These are phyloP conservation scores for Meteorus colon DNA, from an alignment of 2,888 invertebrate genomes.

Conservation along the genomic window DNA sequence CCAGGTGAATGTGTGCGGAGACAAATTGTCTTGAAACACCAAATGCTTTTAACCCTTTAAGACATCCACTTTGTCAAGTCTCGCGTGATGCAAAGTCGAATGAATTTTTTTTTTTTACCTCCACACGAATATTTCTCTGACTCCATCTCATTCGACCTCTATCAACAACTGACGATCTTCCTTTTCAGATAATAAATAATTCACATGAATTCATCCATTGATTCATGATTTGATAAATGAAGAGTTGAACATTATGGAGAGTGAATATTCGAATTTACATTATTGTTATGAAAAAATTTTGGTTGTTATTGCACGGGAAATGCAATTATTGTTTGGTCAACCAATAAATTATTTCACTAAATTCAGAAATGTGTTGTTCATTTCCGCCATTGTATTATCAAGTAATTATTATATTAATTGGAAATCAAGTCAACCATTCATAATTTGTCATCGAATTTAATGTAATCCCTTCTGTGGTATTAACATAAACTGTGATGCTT, in stretches of 20 bases:
- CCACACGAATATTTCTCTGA: background rate
- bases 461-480: background rate
- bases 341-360: no score
- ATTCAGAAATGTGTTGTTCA: background rate
- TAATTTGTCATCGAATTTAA: background rate
- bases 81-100: conserved; percentile 25
- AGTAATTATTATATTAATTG: conserved; percentile 1
- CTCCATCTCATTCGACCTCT: background rate
- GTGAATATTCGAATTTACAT: no score
- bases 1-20: conserved; percentile 33
- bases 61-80: conserved; percentile 50
- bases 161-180: background rate
- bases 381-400: background rate
- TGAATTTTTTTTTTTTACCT: background rate
- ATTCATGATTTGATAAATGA: no score
- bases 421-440: background rate
- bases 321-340: no score
- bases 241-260: no score
- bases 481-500: no score
- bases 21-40: conserved; percentile 49
- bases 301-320: no score
- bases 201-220: no score
- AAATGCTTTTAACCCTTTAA: conserved; percentile 48
- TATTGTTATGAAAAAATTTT: no score
- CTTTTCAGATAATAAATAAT: no score